Base-by-base conservation (phyloP, 2,888 invertebrate genomes). In the Archips crataeganus region DNA sequence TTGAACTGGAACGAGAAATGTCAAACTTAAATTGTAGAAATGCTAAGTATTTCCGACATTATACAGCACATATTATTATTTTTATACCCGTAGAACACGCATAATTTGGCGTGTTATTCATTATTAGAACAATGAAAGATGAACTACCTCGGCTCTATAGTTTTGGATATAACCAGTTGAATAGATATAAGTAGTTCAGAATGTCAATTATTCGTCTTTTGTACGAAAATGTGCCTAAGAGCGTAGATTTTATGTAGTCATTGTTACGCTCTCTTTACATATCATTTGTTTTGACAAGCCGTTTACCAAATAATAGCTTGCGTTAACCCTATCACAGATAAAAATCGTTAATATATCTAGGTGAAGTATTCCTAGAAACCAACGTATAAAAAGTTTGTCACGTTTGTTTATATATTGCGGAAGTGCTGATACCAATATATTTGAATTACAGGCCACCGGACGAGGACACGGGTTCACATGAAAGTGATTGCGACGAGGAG, bases 381-480 rank as follows among this genome's bases (percentile, higher is more conserved):
- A 11, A 23, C 32, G 11, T 10, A 4, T 11, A 3, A 57, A 54
- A 32, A 32, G 32, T 57, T 57, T 54, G 51, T 54, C 51, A 54
- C 15, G 57, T 57, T 11, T 57, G 32, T 57, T 54, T 6, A 51
- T 51, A 9, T 57, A 47, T 10, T 3, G 45, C 15, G 32, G 13
- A 63, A 47, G 47, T 63, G 4, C 36, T 36, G 13, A 61, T 8
- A 39, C 9, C n/a, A 47, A 32, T 11, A 39, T 63, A 13, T 54
- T 69, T 49, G 1, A 42, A 67, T 77, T 70, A 6, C 92, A 97
- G 97, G 86, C 97, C 97, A 49, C 95, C 96, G 69, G 97, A 97
- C 81, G 96, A 97, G 84, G 97, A 97, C 82, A 94, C 96, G 39
- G 96, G 96, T 70, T 97, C 97, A 74, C 96, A 96, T 78, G 97